Base-by-base conservation (phyloP, 1,140 invertebrate genomes). In the Mya arenaria region DNA sequence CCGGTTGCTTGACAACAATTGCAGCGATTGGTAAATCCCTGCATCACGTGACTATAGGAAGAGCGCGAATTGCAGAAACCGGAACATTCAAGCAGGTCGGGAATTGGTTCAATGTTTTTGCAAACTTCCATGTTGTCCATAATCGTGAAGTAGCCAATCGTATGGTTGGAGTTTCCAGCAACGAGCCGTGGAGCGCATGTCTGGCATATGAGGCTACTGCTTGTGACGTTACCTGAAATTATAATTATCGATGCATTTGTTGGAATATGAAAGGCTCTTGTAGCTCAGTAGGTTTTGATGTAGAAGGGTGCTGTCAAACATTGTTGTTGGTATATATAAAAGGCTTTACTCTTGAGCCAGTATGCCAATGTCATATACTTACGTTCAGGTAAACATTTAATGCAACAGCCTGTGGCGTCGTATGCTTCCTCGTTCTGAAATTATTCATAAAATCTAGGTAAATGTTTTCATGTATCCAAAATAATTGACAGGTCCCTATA, bases 31-130 rank as follows among this genome's bases (percentile, higher is more conserved):
- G 69, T 48, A 69, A 83, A 84, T 23, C 79, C 74, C 19, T 48
- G 48, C 84, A 87, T 84, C 25, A 85, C n/a, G 34, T 71, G 71
- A 19, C 52, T 74, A 73, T 86, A 86, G 41, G 39, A 81, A n/a
- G 80, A 73, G 25, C 32, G 65, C 6, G 86, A 85, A 48, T 58
- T 83, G 44, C 86, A 88, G 56, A 78, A 83, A 13, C 86, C 86
- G 37, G 69, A 55, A 39, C 86, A 88, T 62, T 86, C 80, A 71
- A 48, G 83, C 30, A 88, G 77, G 56, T 86, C 86, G 15, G 63
- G 41, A 28, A 88, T 66, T 23, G 75, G 66, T 15, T 78, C 78
- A 19, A 55, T 48, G 75, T 88, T 88, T 30, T 73, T 23, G 48
- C 86, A 88, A 10, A 78, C 1, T 28, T 74, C 81, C n/a, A 79